Percentiles rank a stretch among this genome's conserved stretches.
These are phyloP conservation scores for Mimas tiliae DNA, from an alignment of 2,888 invertebrate genomes.

Conservation along the genomic window DNA sequence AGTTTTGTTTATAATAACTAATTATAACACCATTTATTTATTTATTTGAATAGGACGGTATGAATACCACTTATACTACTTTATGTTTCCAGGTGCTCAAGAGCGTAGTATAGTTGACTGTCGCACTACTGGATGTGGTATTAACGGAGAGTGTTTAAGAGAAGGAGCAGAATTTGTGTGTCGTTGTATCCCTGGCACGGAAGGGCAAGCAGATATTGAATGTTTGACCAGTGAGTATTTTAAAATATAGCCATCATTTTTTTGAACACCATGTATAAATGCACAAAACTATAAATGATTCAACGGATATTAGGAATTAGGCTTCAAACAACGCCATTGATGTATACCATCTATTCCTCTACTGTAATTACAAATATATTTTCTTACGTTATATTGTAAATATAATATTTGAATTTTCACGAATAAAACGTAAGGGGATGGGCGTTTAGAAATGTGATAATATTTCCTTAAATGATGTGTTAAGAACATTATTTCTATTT, in stretches of 20 bases:
- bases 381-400: neutral
- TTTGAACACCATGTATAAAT: conserved; percentile 78
- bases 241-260: conserved; percentile 35
- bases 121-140: conserved; percentile 92
- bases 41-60: too few species aligned
- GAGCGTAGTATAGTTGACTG: conserved; percentile 89
- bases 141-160: conserved; percentile 93
- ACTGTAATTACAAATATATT: conserved; percentile 3
- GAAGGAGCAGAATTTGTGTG: conserved; percentile 94
- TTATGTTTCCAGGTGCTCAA: conserved; percentile 78
- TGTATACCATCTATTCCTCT: neutral
- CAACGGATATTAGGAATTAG: conserved; percentile 2
- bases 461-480: conserved; percentile 2
- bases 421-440: neutral
- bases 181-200: conserved; percentile 90
- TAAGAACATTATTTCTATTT: neutral
- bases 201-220: conserved; percentile 89
- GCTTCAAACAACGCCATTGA: conserved; percentile 1
- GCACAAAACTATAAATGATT: conserved; percentile 60
- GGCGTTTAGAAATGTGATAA: conserved; percentile 12
- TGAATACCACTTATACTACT: too few species aligned
- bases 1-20: neutral
- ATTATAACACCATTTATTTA: neutral
- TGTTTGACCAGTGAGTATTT: conserved; percentile 86
- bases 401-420: neutral